These are phyloP conservation scores for Podarcis siculus DNA, from an alignment of 2,797 vertebrate genomes.

Conservation along the genomic window DNA sequence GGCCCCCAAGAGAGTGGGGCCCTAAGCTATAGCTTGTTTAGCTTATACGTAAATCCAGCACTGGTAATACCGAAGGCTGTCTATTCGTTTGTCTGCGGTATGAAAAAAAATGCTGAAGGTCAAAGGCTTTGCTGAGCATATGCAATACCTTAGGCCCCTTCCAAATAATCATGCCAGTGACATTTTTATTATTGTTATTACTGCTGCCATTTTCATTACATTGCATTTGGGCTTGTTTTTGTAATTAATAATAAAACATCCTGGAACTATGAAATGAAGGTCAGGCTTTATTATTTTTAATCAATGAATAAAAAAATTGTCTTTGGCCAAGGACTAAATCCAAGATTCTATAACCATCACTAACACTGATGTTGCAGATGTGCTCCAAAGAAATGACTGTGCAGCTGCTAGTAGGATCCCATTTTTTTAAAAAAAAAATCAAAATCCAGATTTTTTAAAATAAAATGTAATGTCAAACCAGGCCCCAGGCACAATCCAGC, in stretches of 20 bases:
- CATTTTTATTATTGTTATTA: background rate
- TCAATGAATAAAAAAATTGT: background rate
- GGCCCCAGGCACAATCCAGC: slow-evolving; percentile 16
- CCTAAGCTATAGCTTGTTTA: no score
- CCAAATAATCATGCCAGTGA: background rate
- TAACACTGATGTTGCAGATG: background rate
- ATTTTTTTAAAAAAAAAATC: background rate
- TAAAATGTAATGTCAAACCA: slow-evolving; percentile 20
- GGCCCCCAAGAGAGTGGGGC: no score
- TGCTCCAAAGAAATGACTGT: background rate
- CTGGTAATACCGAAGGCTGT: background rate
- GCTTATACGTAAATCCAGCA: no score
- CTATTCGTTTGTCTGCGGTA: background rate
- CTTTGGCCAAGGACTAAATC: background rate
- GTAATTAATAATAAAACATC: background rate
- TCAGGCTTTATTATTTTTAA: background rate
- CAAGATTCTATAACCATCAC: background rate
- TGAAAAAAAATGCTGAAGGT: background rate
- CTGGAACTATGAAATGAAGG: background rate
- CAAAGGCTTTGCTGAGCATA: background rate
- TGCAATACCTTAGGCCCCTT: background rate
- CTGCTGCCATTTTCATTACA: background rate
- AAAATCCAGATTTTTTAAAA: background rate
- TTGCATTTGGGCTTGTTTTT: background rate
- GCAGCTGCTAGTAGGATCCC: background rate